Evolutionary conservation across 2,113 vertebrate genomes (phyloP), one percentile per base, ranked within the genome.

Genomic region (Bubo bubo): DNA sequence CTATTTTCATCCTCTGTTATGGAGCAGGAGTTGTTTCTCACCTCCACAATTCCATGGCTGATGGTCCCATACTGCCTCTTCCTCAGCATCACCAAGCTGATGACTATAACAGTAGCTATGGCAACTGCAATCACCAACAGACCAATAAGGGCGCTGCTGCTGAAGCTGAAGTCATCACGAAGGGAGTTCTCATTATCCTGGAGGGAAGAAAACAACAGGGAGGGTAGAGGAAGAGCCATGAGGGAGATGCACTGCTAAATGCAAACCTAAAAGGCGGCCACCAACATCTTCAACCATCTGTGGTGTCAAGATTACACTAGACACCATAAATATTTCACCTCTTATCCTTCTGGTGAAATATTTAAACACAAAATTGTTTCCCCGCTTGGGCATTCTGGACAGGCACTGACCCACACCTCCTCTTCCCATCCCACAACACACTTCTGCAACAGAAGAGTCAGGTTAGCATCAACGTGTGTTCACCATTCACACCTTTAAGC

Each of bases 41-140:
- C 99, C 99, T 99, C 99, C 98, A 99, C 99, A 53, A 99, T 99
- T 52, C 99, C 99, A 8, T 99, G 99, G 96, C 99, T 99, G 98
- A 99, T 99, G 95, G 99, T 99, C 74, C 99, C 99, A 2, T 99
- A 99, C 88, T 99, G 99, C 96, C 99, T 98, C 98, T 99, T 99
- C 98, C 99, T 99, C 98, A 99, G 98, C 96, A 99, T 98, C 98
- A 99, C 99, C 97, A 99, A 98, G 95, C 99, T 99, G 98, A 99
- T 99, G 93, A 99, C 99, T 67, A 99, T 99, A 76, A 99, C 98
- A 0, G 99, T 99, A 68, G 99, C 99, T 95, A 99, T 98, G 95
- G 99, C 99, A 95, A 99, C 99, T 0, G 99, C 99, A 18, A 99
- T 99, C 96, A 99, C 99, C 98, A 99, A 96, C 96, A 99, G 96